A percentile compares a stretch with the other conserved stretches of the same genome.
These are phyloP conservation scores for Vannuccia rotundouncinata DNA, from an alignment of 2,888 invertebrate genomes.

Conservation along the genomic window DNA sequence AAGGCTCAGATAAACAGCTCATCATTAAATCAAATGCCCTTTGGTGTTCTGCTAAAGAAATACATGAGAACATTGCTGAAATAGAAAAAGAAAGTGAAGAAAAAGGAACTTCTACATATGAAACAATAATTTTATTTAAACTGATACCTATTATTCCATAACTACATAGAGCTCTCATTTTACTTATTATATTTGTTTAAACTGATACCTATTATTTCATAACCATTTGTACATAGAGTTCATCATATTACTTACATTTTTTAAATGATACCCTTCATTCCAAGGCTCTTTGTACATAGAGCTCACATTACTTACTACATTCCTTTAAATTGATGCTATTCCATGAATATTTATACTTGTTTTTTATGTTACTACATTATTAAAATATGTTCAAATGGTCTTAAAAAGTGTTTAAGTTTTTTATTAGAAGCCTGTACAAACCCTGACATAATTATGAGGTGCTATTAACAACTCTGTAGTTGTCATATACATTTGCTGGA, in stretches of 20 bases:
- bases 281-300: too few relatives aligned
- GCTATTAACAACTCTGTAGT: too few relatives aligned
- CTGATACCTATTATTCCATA: neutral
- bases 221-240: too few relatives aligned
- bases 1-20: neutral
- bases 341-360: neutral
- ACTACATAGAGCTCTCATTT: neutral
- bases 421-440: neutral
- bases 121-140: neutral
- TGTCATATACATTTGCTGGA: too few relatives aligned
- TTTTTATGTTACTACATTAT: neutral
- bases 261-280: too few relatives aligned
- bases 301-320: too few relatives aligned
- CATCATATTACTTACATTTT: too few relatives aligned
- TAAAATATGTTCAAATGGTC: neutral
- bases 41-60: neutral
- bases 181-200: neutral
- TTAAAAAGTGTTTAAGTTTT: neutral
- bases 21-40: neutral
- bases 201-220: neutral
- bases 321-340: neutral
- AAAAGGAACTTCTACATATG: neutral
- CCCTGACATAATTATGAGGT: too few relatives aligned
- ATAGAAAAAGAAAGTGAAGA: neutral
- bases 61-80: neutral